phyloP scores from a whole-genome alignment of 2,888 invertebrate species.

The Cataglyphis rosenhaueri region DNA sequence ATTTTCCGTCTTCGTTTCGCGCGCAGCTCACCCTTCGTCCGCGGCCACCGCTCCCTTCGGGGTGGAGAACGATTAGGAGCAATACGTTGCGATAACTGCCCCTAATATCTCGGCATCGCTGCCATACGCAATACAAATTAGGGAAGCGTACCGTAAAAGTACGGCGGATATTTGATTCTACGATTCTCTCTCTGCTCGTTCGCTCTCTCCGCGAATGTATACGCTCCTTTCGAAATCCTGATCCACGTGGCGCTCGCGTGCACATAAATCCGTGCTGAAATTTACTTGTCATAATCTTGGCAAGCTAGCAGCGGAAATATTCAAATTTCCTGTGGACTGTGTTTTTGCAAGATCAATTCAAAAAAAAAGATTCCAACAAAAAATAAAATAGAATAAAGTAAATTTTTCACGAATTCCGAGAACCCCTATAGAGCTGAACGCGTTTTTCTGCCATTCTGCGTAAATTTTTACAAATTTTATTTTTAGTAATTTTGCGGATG shows the following conservation, averaged over 20 bases:
- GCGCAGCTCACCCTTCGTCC: slow-evolving; percentile 53
- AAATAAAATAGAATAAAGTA: background rate
- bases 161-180: slow-evolving; percentile 75
- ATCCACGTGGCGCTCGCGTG: slow-evolving; percentile 27
- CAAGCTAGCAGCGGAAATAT: background rate
- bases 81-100: slow-evolving; percentile 85
- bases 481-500: background rate
- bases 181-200: slow-evolving; percentile 68
- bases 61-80: slow-evolving; percentile 83
- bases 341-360: background rate
- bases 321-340: background rate
- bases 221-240: slow-evolving; percentile 34
- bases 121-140: slow-evolving; percentile 83
- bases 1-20: slow-evolving; percentile 56
- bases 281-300: slow-evolving; percentile 34
- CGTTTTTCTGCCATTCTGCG: background rate
- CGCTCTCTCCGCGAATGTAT: slow-evolving; percentile 19
- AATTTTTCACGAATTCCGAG: background rate
- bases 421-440: background rate
- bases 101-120: slow-evolving; percentile 83
- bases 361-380: background rate
- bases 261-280: slow-evolving; percentile 10
- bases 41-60: slow-evolving; percentile 58
- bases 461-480: slow-evolving; percentile 4
- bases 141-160: slow-evolving; percentile 78